Base-by-base conservation (phyloP, 2,113 vertebrate genomes). In the Ammodytes marinus region DNA sequence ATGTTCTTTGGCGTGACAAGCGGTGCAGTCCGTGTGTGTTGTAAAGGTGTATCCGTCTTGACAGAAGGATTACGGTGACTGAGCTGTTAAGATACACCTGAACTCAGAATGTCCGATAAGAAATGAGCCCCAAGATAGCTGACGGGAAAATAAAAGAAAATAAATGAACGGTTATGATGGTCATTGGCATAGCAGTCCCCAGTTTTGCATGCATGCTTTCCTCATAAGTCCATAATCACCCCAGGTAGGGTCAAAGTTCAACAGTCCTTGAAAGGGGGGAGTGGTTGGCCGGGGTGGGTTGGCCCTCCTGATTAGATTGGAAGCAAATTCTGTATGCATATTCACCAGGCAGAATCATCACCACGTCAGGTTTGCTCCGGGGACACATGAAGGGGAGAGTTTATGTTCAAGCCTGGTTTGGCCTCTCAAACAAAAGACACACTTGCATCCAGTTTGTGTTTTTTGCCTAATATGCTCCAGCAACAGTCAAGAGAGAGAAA, bases 1-100 rank as follows among this genome's bases (percentile, higher is more conserved):
- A 74, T 81, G 70, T 82, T 94, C 90, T 93, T 93, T 93, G 92
- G 90, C 84, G 75, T 84, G 86, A 72, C 65, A 64, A 65, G 83
- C 68, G 82, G 70, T 80, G 73, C 69, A 63, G 79, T 63, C 50
- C 40, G 46, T 49, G 52, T 58, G 53, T 68, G 35, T 74, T 72
- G 5, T 55, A 69, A 67, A 67, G 47, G 49, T 61, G 42, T 46
- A 39, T 77, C 27, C 74, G 60, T 59, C 15, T 90, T 80, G 72
- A 72, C 54, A 60, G 76, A 79, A 55, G 37, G 63, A 87, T 71
- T 11, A 55, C 49, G 55, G 57, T 43, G 27, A 75, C 78, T 69
- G 73, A 87, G 87, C 69, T 35, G 35, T 69, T 69, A 37, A 47
- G 50, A 86, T 82, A 35, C 55, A 77, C 58, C 80, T 77, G 8